phyloP scores from a whole-genome alignment of 2,888 invertebrate genomes.

The Leucania comma region DNA sequence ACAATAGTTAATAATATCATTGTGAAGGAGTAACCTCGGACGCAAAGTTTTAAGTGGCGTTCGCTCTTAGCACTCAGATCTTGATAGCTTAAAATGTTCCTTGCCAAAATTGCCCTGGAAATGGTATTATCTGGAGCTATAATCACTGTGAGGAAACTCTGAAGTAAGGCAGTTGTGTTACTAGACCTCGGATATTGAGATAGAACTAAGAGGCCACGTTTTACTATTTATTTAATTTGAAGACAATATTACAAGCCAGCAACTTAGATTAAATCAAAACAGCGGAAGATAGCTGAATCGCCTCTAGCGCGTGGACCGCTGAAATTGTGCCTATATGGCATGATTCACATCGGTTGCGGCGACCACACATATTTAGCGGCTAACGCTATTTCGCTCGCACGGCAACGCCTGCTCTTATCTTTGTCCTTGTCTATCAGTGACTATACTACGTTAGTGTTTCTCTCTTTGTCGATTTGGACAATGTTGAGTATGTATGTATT shows the following conservation, averaged over 20 bases:
- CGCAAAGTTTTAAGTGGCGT: conserved; percentile 55
- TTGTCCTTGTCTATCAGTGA: too few species aligned
- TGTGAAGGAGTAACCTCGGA: conserved; percentile 45
- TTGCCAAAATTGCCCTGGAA: conserved; percentile 41
- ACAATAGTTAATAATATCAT: conserved; percentile 55
- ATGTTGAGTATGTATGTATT: too few species aligned
- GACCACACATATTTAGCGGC: too few species aligned
- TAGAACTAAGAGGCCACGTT: neutral
- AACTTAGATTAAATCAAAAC: too few species aligned
- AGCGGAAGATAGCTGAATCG: too few species aligned
- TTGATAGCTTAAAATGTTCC: conserved; percentile 55
- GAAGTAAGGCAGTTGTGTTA: conserved; percentile 6
- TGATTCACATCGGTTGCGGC: too few species aligned
- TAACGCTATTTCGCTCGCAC: too few species aligned
- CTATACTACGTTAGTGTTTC: too few species aligned
- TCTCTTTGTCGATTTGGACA: too few species aligned
- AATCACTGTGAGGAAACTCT: conserved; percentile 22
- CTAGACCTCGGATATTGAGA: neutral
- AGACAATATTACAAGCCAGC: neutral
- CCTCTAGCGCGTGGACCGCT: too few species aligned
- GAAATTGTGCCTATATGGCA: too few species aligned
- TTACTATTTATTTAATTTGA: neutral
- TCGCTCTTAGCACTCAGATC: conserved; percentile 49
- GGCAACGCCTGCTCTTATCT: too few species aligned
- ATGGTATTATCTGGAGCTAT: conserved; percentile 39